Evolutionary conservation across 2,113 vertebrate genomes (phyloP).

Genomic region (Thymallus thymallus): DNA sequence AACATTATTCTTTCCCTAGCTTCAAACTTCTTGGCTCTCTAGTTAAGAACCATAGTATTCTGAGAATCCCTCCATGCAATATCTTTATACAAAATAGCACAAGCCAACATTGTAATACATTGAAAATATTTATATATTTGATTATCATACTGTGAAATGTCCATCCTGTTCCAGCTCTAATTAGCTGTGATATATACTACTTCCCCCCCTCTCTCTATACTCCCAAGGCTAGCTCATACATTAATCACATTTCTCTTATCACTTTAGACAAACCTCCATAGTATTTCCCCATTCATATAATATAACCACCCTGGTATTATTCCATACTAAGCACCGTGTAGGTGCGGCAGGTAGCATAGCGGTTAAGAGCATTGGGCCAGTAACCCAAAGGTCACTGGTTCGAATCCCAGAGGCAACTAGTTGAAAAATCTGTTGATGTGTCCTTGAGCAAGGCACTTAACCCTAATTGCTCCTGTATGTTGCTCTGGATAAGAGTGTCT

Average conservation of each 20-base stretch:
- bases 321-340: neutral
- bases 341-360: too few relatives aligned
- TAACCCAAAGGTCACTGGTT: too few relatives aligned
- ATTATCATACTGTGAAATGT: conserved; percentile 32
- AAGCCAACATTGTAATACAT: neutral
- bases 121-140: neutral
- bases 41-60: neutral
- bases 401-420: too few relatives aligned
- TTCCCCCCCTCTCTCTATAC: neutral
- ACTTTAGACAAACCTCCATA: neutral
- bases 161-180: conserved; percentile 23
- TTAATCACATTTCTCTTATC: conserved; percentile 14
- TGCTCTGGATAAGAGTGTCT: neutral
- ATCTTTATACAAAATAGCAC: neutral
- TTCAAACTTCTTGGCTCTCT: neutral
- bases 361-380: too few relatives aligned
- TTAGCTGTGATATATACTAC: conserved; percentile 26
- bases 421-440: too few relatives aligned
- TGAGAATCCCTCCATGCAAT: neutral
- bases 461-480: too few relatives aligned
- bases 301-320: neutral
- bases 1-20: neutral
- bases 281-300: neutral
- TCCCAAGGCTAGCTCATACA: conserved; percentile 29
- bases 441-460: too few relatives aligned